Conservation (phyloP, 1,140 invertebrate genomes). For the Trachymyrmex septentrionalis region DNA sequence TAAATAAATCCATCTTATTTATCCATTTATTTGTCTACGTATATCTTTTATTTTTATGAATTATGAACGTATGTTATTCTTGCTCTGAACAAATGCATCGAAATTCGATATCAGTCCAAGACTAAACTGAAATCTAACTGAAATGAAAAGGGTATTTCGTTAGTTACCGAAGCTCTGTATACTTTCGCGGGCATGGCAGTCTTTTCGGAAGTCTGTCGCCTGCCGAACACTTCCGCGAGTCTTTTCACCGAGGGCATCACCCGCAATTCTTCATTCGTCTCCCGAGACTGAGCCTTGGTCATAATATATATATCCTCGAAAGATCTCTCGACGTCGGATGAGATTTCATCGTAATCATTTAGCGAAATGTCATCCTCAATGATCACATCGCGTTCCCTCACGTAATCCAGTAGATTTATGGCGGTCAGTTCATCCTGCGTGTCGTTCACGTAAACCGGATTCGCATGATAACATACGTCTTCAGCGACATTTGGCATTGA, state of each 20-base stretch:
- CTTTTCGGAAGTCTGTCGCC: conserved; percentile 57
- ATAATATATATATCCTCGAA: conserved; percentile 35
- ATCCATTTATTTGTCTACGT: background rate
- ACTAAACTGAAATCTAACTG: conserved; percentile 1
- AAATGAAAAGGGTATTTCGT: background rate
- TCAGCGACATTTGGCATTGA: conserved; percentile 82
- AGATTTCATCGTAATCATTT: conserved; percentile 50
- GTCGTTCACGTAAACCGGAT: conserved; percentile 32
- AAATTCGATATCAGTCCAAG: background rate
- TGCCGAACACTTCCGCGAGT: conserved; percentile 81
- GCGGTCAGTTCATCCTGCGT: background rate
- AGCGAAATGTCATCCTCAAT: conserved; percentile 14
- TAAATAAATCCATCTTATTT: conserved; percentile 13
- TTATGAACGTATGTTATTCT: background rate
- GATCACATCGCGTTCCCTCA: conserved; percentile 8
- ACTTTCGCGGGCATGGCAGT: conserved; percentile 24
- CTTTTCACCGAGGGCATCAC: conserved; percentile 83
- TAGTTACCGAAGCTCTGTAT: conserved; percentile 40
- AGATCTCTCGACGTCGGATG: conserved; percentile 27
- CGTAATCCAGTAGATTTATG: background rate
- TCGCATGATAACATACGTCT: conserved; percentile 63
- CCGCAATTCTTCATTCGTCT: conserved; percentile 55
- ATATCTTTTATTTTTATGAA: background rate
- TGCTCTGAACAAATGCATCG: background rate
- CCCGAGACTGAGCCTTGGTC: background rate